Evolutionary conservation across 2,113 vertebrate species (phyloP).

Genomic region (Synodontis membranacea): DNA sequence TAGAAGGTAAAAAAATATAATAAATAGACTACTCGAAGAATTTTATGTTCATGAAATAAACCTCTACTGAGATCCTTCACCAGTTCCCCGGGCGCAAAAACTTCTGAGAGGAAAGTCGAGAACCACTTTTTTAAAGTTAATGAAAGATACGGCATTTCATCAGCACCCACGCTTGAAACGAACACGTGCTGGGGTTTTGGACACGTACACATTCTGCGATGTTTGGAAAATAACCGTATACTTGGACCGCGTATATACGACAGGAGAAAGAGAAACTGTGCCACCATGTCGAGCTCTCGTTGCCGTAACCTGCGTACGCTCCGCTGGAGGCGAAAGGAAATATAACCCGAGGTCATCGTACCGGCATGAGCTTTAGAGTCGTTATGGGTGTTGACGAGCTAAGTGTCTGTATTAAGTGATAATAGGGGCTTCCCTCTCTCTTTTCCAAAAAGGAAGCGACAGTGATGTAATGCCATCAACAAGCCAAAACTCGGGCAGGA

Average conservation of each 20-base stretch:
- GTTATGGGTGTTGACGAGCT: slow-evolving; percentile 35
- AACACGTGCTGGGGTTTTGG: not conserved
- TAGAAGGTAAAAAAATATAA: not conserved
- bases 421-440: slow-evolving; percentile 53
- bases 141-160: not conserved
- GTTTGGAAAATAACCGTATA: not conserved
- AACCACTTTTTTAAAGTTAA: not conserved
- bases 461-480: slow-evolving; percentile 55
- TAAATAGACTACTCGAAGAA: not conserved
- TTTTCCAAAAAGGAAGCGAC: slow-evolving; percentile 59
- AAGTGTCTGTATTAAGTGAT: slow-evolving; percentile 43
- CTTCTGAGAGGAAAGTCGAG: not conserved
- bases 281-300: not conserved
- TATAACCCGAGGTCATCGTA: slow-evolving; percentile 45
- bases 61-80: not conserved
- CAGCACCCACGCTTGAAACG: not conserved
- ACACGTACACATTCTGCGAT: not conserved
- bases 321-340: not conserved
- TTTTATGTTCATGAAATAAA: not conserved
- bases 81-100: not conserved
- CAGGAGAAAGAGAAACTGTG: not conserved
- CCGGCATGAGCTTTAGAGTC: slow-evolving; percentile 11
- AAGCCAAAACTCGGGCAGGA: slow-evolving; percentile 46
- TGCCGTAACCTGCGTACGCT: not conserved
- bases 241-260: not conserved